A percentile compares a stretch with the other conserved stretches of the same genome.
phyloP scores from a whole-genome alignment of 2,888 invertebrate genomes.

The Cephus rjabovi region DNA sequence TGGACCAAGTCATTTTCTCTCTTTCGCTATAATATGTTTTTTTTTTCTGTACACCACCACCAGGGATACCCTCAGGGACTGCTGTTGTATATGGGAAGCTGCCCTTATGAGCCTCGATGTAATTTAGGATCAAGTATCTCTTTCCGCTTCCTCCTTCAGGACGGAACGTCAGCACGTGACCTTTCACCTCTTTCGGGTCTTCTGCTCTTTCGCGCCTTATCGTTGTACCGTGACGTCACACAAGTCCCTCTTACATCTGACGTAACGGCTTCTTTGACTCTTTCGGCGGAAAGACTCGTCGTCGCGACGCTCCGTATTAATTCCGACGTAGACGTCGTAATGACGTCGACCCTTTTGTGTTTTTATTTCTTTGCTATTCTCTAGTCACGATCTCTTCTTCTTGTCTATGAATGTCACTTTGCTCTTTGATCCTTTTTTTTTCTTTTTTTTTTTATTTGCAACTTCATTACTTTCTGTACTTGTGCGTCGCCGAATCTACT shows the following conservation, averaged over 20 bases:
- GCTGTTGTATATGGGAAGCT: neutral
- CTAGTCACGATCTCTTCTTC: slow-evolving; percentile 1
- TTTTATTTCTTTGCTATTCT: neutral
- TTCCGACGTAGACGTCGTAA: slow-evolving; percentile 12
- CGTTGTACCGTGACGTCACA: neutral
- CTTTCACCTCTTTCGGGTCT: neutral
- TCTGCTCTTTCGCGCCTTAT: neutral
- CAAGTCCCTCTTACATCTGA: neutral
- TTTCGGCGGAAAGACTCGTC: neutral
- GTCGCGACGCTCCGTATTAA: slow-evolving; percentile 3
- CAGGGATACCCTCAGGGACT: neutral
- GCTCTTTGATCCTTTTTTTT: neutral
- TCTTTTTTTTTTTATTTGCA: too few species aligned
- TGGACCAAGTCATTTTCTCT: neutral
- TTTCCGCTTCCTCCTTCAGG: neutral
- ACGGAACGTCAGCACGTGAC: neutral
- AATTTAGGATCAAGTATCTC: neutral
- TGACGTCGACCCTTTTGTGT: neutral
- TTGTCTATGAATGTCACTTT: neutral
- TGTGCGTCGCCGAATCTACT: neutral
- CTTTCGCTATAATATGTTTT: neutral
- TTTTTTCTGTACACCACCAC: too few species aligned
- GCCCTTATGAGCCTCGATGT: neutral
- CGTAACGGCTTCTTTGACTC: neutral
- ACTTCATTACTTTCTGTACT: neutral